Base-by-base conservation (phyloP, 1,140 invertebrate genomes). In the Drosophila prosaltans region DNA sequence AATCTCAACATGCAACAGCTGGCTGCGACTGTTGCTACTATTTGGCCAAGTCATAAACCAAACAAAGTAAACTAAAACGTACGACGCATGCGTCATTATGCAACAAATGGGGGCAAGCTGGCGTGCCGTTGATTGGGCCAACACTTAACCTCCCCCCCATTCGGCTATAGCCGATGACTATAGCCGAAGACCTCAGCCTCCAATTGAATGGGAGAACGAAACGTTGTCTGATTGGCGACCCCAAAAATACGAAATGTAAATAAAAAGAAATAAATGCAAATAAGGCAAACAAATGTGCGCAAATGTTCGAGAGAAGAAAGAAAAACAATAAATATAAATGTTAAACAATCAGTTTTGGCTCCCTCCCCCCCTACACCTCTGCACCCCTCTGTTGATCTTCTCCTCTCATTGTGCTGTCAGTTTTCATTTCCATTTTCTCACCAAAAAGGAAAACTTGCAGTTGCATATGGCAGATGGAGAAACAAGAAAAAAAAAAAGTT, bases 11-110 rank as follows among this genome's bases (percentile, higher is more conserved):
- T 30, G 40, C 82, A 80, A 85, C 82, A 85, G 82, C 81, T 80
- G 80, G 81, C 45, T 51, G 43, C 78, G 51, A 65, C 81, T 86
- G 83, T 28, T 36, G 48, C 67, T 65, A 66, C 80, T 57, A 82
- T 86, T 88, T 85, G 83, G 82, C 82, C 82, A 88, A 86, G 72
- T 88, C 82, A 86, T 86, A 86, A 86, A 88, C 58, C 71, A 82
- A 82, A 86, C 83, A 82, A 78, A 72, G 26, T 63, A 60, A 11
- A 45, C 16, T 24, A 16, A 1, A 32, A 8, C 28, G 36, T 16
- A 28, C 51, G 55, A 63, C 83, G 84, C 84, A 88, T 88, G 83
- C 83, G 83, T 88, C 83, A 88, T 77, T 59, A 77, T 71, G 57
- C 65, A 71, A 66, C 81, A 76, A 80, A 77, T 88, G 84, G 80